phyloP scores from a whole-genome alignment of 2,797 vertebrate genomes.

The Schizothorax lantsangensis region DNA sequence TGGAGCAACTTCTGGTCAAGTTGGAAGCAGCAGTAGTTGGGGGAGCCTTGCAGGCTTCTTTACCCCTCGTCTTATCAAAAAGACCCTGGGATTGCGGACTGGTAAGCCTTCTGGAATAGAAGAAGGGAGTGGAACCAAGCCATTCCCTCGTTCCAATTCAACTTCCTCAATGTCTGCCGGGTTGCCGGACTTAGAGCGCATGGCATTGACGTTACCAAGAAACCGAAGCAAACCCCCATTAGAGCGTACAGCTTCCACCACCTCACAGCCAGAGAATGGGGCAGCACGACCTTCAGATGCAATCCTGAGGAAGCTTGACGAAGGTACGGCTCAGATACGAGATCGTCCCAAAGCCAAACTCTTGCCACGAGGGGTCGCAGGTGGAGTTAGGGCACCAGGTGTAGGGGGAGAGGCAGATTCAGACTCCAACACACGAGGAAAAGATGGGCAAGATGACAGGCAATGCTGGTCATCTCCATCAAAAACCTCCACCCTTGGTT shows the following conservation, averaged over 20 bases:
- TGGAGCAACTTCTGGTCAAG: slow-evolving; percentile 75
- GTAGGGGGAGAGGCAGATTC: slow-evolving; percentile 78
- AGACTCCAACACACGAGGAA: slow-evolving; percentile 76
- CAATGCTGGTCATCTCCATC: slow-evolving; percentile 88
- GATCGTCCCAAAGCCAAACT: slow-evolving; percentile 96
- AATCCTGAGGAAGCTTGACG: slow-evolving; percentile 87
- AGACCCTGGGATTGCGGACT: slow-evolving; percentile 93
- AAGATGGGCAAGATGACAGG: slow-evolving; percentile 83
- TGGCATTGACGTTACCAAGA: slow-evolving; percentile 95
- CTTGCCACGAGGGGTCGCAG: slow-evolving; percentile 81
- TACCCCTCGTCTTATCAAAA: slow-evolving; percentile 98
- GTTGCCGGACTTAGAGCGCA: slow-evolving; percentile 93
- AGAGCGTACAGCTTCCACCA: slow-evolving; percentile 91
- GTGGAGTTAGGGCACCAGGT: slow-evolving; percentile 74
- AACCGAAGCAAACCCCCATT: slow-evolving; percentile 94
- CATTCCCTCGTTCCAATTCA: slow-evolving; percentile 97
- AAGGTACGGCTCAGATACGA: slow-evolving; percentile 88
- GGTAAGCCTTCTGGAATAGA: slow-evolving; percentile 88
- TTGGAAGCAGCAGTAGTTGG: slow-evolving; percentile 87
- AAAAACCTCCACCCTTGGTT: slow-evolving; percentile 74
- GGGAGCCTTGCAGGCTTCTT: slow-evolving; percentile 96
- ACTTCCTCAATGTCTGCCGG: slow-evolving; percentile 98
- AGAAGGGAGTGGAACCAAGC: slow-evolving; percentile 79
- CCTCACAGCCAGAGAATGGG: slow-evolving; percentile 88
- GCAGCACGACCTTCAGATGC: slow-evolving; percentile 81